Percentiles rank a stretch among this genome's conserved stretches.
Evolutionary conservation across 2,113 vertebrate genomes (phyloP).

Genomic region (Ceyx melanurus): DNA sequence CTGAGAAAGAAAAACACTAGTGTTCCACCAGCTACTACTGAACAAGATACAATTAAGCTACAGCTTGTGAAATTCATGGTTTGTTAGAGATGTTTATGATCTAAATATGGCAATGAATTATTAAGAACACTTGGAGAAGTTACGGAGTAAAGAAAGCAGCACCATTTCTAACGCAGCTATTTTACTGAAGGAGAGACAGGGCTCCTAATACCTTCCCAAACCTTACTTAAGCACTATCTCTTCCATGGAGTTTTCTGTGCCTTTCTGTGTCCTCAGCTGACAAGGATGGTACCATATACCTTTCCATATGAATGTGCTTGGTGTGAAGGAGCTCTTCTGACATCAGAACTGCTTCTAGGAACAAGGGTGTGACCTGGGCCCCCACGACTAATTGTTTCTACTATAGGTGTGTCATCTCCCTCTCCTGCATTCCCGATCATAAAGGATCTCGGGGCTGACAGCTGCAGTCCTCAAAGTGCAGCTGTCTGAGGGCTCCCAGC

Average conservation of each 20-base stretch:
- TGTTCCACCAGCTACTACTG: not conserved
- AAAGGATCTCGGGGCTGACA: not conserved
- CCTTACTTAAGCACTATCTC: not conserved
- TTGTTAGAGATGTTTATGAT: not conserved
- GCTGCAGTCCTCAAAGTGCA: not conserved
- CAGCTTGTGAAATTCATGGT: not conserved
- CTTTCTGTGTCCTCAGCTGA: not conserved
- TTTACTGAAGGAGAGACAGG: not conserved
- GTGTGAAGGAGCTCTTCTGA: not conserved
- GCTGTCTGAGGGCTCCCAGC: not conserved
- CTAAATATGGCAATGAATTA: not conserved
- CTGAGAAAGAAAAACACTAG: constrained; percentile 13
- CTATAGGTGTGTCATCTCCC: not conserved
- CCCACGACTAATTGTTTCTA: not conserved
- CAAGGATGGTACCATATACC: not conserved
- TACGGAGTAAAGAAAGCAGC: not conserved
- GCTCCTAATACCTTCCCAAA: not conserved
- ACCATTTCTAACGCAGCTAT: not conserved
- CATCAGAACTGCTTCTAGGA: not conserved
- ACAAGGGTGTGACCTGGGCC: not conserved
- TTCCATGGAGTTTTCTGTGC: not conserved
- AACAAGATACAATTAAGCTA: not conserved
- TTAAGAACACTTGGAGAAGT: not conserved
- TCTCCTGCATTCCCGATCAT: not conserved
- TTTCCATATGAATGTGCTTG: not conserved